Conservation (phyloP, 2,888 invertebrate species). For the Xanthorhoe designata region DNA sequence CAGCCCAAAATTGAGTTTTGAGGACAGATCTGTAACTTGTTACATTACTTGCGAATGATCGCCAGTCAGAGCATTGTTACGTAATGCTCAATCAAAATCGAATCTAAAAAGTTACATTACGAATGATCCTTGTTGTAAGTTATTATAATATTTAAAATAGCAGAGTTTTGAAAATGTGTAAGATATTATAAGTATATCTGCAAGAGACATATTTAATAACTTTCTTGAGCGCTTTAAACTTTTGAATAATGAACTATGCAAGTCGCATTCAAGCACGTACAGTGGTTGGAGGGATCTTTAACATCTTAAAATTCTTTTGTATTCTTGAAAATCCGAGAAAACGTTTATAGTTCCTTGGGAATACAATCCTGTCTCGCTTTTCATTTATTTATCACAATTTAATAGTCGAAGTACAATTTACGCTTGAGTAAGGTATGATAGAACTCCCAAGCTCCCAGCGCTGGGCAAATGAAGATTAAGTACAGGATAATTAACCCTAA, state of each 20-base stretch:
- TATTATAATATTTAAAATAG: too few relatives aligned
- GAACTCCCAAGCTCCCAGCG: background rate
- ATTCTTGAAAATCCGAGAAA: too few relatives aligned
- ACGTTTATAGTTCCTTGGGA: background rate
- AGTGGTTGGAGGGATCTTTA: background rate
- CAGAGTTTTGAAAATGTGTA: background rate
- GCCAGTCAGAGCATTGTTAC: too few relatives aligned
- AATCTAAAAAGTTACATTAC: too few relatives aligned
- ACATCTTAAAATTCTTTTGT: too few relatives aligned
- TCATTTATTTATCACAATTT: background rate
- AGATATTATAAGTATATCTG: too few relatives aligned
- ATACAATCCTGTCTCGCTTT: background rate
- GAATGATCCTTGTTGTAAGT: too few relatives aligned
- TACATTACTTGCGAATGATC: too few relatives aligned
- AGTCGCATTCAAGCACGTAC: background rate
- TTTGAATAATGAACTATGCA: background rate
- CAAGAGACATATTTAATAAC: too few relatives aligned
- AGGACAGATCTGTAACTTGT: too few relatives aligned
- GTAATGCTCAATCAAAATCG: too few relatives aligned
- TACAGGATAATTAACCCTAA: background rate
- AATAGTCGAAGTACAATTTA: background rate
- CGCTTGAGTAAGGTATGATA: background rate
- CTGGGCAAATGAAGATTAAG: conserved; percentile 11
- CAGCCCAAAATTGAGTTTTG: too few relatives aligned
- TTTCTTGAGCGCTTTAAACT: background rate